These are phyloP conservation scores for Clarias pachynema DNA, from an alignment of 2,797 vertebrate genomes.

Conservation along the genomic window DNA sequence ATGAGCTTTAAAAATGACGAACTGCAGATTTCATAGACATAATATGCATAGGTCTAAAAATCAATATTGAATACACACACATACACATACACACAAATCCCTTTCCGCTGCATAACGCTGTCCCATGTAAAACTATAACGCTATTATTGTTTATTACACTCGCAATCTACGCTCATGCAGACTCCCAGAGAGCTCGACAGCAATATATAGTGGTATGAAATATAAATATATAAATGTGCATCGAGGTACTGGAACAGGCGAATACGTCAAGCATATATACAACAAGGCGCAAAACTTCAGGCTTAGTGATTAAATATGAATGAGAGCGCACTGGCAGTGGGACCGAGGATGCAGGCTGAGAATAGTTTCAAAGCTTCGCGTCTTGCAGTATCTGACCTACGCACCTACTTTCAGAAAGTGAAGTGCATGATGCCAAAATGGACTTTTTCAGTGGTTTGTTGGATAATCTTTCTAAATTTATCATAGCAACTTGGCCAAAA, in stretches of 20 bases:
- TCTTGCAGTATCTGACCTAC: neutral
- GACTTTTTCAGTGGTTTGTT: neutral
- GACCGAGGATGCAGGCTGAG: neutral
- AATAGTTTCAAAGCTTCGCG: constrained; percentile 16
- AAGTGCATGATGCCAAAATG: neutral
- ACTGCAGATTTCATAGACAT: neutral
- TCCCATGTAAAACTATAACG: neutral
- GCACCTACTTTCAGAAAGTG: neutral
- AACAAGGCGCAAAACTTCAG: constrained; percentile 29
- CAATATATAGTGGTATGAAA: constrained; percentile 21
- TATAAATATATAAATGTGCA: constrained; percentile 15
- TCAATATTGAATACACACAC: neutral
- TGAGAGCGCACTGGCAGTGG: constrained; percentile 26
- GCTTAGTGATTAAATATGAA: constrained; percentile 41
- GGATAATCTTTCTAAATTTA: neutral
- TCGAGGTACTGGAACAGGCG: constrained; percentile 22
- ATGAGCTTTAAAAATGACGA: neutral
- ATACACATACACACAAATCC: constrained; percentile 1
- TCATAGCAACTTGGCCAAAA: neutral
- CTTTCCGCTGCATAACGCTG: neutral
- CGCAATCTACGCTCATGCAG: constrained; percentile 5
- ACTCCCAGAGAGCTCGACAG: constrained; percentile 9
- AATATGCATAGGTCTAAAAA: constrained; percentile 1
- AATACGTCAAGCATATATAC: constrained; percentile 30
- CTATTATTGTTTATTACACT: constrained; percentile 31